Percentiles rank a stretch among this genome's conserved stretches.
Evolutionary conservation across 2,888 invertebrate species (phyloP).

Genomic region (Sphaerophoria rueppellii): DNA sequence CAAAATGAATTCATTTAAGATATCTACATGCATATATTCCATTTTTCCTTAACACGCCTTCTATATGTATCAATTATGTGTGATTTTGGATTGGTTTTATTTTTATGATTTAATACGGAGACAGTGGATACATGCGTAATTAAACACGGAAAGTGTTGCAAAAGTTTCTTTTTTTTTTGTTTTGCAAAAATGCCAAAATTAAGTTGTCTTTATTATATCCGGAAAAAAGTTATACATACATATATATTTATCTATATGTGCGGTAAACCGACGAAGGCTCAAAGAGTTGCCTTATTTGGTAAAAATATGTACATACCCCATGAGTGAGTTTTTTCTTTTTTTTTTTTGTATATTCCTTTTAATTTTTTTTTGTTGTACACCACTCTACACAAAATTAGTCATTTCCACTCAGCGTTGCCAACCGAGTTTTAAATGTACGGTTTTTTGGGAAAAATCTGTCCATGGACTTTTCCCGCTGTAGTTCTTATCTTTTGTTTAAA

Average conservation of each 20-base stretch:
- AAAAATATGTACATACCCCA: constrained; percentile 60
- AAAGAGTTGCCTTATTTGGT: constrained; percentile 69
- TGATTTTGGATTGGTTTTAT: not conserved
- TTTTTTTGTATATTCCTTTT: constrained; percentile 27
- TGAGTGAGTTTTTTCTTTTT: constrained; percentile 50
- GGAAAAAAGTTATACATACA: constrained; percentile 26
- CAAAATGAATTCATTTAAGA: constrained; percentile 23
- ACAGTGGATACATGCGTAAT: no score
- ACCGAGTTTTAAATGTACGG: no score
- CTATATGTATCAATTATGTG: constrained; percentile 47
- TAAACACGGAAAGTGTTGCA: not conserved
- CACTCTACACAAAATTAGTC: constrained; percentile 62
- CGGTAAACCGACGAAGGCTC: constrained; percentile 48
- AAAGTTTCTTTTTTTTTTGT: not conserved
- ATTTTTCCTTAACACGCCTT: constrained; percentile 59
- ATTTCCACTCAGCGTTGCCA: constrained; percentile 38
- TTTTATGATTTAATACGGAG: not conserved
- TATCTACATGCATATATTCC: constrained; percentile 53
- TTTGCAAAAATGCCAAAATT: not conserved
- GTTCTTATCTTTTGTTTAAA: no score
- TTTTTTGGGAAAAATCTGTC: no score
- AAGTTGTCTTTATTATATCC: constrained; percentile 36
- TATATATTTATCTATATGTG: constrained; percentile 44
- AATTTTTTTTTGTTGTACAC: constrained; percentile 19
- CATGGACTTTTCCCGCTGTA: no score